Evolutionary conservation across 2,797 vertebrate genomes (phyloP).

Genomic region (Lepilemur septentrionalis): DNA sequence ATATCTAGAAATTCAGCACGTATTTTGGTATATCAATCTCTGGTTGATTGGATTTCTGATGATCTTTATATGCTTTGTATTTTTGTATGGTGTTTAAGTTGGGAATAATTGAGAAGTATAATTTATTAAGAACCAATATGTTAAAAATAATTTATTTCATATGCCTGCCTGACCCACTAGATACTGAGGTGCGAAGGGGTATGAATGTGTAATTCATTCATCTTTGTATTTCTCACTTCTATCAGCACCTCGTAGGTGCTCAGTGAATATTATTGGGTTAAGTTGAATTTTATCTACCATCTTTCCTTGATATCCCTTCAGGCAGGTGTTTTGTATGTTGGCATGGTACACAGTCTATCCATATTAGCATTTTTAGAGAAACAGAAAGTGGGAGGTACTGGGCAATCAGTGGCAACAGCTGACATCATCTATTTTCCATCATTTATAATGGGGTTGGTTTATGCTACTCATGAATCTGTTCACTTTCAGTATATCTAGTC

Average conservation of each 20-base stretch:
- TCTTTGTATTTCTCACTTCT: constrained; percentile 4
- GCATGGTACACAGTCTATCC: not conserved
- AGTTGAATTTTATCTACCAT: not conserved
- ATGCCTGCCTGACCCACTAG: not conserved
- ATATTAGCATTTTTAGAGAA: not conserved
- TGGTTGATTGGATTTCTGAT: not conserved
- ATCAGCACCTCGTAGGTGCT: not conserved
- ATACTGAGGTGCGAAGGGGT: not conserved
- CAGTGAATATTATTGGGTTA: not conserved
- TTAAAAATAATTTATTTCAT: not conserved
- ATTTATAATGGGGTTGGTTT: constrained; percentile 15
- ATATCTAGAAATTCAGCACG: not conserved
- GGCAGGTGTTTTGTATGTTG: not conserved
- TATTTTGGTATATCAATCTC: not conserved
- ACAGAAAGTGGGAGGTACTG: not conserved
- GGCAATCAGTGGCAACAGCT: not conserved
- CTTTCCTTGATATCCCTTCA: not conserved
- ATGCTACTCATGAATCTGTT: not conserved
- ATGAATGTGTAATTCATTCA: not conserved
- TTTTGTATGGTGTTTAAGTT: not conserved
- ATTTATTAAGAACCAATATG: constrained; percentile 2
- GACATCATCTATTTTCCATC: not conserved
- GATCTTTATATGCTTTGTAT: not conserved
- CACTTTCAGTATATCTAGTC: constrained; percentile 4
- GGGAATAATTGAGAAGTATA: not conserved